Conservation (phyloP, 2,797 vertebrate species). For the Muraenolepis orangiensis region DNA sequence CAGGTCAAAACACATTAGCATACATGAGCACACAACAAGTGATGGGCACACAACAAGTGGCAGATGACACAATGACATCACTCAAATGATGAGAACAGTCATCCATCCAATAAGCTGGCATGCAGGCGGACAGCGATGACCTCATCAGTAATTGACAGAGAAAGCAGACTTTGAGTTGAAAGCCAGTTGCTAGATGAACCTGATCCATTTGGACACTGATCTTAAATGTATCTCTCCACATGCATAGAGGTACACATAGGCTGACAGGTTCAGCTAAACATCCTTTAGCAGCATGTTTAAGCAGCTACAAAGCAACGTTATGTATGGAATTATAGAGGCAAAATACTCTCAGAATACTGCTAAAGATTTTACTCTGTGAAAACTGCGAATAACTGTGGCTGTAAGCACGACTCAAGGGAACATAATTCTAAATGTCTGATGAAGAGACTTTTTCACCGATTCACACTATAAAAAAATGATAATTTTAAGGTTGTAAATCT, state of each 20-base stretch:
- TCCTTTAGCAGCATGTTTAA: no score
- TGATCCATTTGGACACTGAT: no score
- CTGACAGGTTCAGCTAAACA: no score
- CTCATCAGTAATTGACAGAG: conserved; percentile 25
- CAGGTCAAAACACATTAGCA: no score
- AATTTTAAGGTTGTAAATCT: not conserved
- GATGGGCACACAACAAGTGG: not conserved
- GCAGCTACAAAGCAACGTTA: not conserved
- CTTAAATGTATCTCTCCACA: no score
- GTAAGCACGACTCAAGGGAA: not conserved
- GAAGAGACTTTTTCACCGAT: not conserved
- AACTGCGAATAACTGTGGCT: not conserved
- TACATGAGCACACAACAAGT: no score
- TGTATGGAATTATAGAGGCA: not conserved
- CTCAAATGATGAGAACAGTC: conserved; percentile 35
- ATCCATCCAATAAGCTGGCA: conserved; percentile 48
- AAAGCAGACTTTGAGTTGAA: not conserved
- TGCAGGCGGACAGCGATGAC: conserved; percentile 35
- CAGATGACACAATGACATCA: conserved; percentile 48
- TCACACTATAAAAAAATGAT: no score
- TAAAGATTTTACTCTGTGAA: not conserved
- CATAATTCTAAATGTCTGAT: not conserved
- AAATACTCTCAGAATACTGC: not conserved
- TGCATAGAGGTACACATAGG: not conserved
- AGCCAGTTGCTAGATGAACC: conserved; percentile 3